Conservation (phyloP, 2,888 invertebrate genomes). For the Bimastos eiseni region DNA sequence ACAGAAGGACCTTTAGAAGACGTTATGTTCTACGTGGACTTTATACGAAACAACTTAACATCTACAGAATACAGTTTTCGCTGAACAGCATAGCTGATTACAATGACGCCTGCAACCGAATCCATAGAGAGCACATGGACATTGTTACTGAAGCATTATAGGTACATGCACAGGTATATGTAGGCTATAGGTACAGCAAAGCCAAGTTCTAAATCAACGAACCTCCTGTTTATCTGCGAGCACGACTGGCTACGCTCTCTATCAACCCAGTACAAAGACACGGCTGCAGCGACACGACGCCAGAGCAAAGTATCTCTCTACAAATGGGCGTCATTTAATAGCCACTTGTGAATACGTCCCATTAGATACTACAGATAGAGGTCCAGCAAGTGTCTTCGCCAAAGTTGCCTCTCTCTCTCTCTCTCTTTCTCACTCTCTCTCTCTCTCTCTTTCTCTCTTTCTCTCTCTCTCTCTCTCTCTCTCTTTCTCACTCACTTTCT, state of each 20-base stretch:
- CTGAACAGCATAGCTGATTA: background rate
- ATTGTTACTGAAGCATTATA: too few relatives aligned
- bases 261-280: background rate
- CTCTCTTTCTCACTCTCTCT: too few relatives aligned
- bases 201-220: background rate
- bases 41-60: background rate
- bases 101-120: background rate
- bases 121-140: too few relatives aligned
- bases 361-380: background rate
- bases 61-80: background rate
- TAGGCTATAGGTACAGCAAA: too few relatives aligned
- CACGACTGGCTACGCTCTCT: background rate
- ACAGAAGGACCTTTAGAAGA: background rate
- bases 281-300: background rate
- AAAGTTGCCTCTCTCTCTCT: too few relatives aligned
- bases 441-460: too few relatives aligned
- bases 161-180: too few relatives aligned
- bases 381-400: too few relatives aligned
- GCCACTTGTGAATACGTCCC: background rate
- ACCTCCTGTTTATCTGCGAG: background rate
- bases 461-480: too few relatives aligned
- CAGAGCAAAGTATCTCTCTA: background rate
- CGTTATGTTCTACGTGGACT: background rate
- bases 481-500: too few relatives aligned
- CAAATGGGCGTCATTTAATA: background rate